Base-by-base conservation (phyloP, 2,888 invertebrate species). In the Himalopsyche japonica region DNA sequence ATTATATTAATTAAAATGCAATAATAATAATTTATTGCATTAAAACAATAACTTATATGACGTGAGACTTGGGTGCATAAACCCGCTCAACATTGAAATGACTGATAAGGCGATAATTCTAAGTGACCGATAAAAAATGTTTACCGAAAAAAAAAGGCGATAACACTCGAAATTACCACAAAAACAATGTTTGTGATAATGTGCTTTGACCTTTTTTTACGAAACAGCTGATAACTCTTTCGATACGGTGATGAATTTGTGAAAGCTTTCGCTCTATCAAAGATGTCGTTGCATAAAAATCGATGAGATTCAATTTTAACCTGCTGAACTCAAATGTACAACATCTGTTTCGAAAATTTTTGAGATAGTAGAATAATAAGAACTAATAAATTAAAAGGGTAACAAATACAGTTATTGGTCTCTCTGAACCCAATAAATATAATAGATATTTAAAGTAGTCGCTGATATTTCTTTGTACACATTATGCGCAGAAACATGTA, bases 61-160 rank as follows among this genome's bases (percentile, higher is more conserved):
- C 57, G 57, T 57, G 57, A 57, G n/a, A 15, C 76, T 8, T 37
- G 48, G 79, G 83, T 76, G 43, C 76, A 64, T 48, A 76, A 83
- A 79, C 83, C 37, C 18, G 32, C 20, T 37, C 76, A 70, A 76
- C 83, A 83, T 83, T 83, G 20, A 83, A 76, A 32, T 76, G 83
- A 48, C 83, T 83, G 83, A 83, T 83, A 83, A 79, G 70, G 49
- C 24, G 34, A 81, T 76, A 76, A 43, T 57, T 24, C 24, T 78
- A 34, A 77, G 20, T 34, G 82, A 48, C 76, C 77, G 82, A 82
- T 82, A 82, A 82, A 80, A 47, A 34, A 76, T 82, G 30, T 82
- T 77, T 49, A 48, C 49, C 57, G 20, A 82, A 81, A 82, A 82
- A 32, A 82, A 30, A 20, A 57, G n/a, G 10, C 57, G 77, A 82